These are phyloP conservation scores for Xenus cinereus DNA, from an alignment of 2,113 vertebrate species.

Conservation along the genomic window DNA sequence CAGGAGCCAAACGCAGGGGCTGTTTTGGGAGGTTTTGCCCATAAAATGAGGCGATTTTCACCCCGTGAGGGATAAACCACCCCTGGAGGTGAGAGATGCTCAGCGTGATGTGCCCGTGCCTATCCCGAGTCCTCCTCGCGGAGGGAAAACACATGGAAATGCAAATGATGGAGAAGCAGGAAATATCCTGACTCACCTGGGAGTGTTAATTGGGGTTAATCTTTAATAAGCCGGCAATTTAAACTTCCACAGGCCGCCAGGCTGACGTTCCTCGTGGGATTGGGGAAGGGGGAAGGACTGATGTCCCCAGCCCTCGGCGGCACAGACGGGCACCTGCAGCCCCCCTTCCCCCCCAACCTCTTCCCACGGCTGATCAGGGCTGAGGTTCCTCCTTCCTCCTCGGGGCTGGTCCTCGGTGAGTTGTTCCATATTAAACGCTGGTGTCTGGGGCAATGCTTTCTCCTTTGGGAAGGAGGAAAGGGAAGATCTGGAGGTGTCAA, in stretches of 20 bases:
- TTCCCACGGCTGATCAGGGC: background rate
- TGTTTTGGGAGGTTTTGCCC: background rate
- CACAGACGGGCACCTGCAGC: fast-evolving
- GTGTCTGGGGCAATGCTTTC: fast-evolving
- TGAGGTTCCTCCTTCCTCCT: fast-evolving
- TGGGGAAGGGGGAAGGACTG: background rate
- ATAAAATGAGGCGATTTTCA: fast-evolving
- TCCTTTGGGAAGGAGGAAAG: background rate
- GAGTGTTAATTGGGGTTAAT: constrained; percentile 7
- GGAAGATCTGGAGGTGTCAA: background rate
- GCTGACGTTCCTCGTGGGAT: background rate
- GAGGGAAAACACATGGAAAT: background rate
- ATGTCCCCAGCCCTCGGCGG: fast-evolving
- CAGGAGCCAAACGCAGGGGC: fast-evolving
- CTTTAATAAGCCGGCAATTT: constrained; percentile 1
- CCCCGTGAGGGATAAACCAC: fast-evolving
- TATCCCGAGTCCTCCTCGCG: fast-evolving
- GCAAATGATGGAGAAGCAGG: constrained; percentile 9
- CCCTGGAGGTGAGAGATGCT: fast-evolving
- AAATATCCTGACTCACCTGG: background rate
- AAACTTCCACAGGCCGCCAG: fast-evolving
- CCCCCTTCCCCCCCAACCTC: too few species aligned
- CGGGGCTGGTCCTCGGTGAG: background rate
- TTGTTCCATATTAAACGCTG: fast-evolving
- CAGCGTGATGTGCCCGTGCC: background rate